phyloP scores from a whole-genome alignment of 1,140 invertebrate species.

The Drosophila quadrilineata region DNA sequence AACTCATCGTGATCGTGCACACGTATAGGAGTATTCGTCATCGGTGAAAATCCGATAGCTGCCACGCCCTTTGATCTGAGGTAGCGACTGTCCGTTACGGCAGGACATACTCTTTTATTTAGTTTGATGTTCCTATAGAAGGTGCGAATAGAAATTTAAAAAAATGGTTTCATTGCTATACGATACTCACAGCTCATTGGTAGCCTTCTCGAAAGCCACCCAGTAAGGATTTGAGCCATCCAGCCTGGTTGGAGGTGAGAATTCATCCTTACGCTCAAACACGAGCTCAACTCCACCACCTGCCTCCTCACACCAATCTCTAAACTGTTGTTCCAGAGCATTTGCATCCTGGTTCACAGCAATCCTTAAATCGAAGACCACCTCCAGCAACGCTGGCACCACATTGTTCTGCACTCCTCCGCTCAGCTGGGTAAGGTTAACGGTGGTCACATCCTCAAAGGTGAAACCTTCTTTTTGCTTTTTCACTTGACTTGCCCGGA shows the following conservation, averaged over 20 bases:
- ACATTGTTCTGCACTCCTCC: conserved; percentile 96
- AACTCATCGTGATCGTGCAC: conserved; percentile 91
- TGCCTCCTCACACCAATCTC: conserved; percentile 90
- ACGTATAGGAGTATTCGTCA: conserved; percentile 85
- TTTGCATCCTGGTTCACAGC: conserved; percentile 84
- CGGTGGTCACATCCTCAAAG: conserved; percentile 91
- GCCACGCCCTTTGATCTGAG: conserved; percentile 81
- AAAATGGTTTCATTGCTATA: too few species aligned
- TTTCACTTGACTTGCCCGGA: conserved; percentile 87
- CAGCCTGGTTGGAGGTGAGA: conserved; percentile 85
- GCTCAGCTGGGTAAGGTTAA: conserved; percentile 92
- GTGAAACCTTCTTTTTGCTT: conserved; percentile 84
- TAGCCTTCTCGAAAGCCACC: conserved; percentile 87
- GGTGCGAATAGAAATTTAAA: background rate
- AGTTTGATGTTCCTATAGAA: conserved; percentile 82
- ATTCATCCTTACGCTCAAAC: conserved; percentile 86
- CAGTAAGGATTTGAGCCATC: conserved; percentile 89
- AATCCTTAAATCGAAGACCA: conserved; percentile 91
- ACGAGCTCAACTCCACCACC: conserved; percentile 89
- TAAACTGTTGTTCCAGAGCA: conserved; percentile 86
- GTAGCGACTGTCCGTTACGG: conserved; percentile 89
- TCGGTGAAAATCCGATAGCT: conserved; percentile 90
- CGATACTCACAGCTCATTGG: conserved; percentile 82
- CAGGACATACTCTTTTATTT: conserved; percentile 88
- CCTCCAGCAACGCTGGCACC: conserved; percentile 89